phyloP scores from a whole-genome alignment of 1,140 invertebrate genomes.

The Pogonus chalceus region DNA sequence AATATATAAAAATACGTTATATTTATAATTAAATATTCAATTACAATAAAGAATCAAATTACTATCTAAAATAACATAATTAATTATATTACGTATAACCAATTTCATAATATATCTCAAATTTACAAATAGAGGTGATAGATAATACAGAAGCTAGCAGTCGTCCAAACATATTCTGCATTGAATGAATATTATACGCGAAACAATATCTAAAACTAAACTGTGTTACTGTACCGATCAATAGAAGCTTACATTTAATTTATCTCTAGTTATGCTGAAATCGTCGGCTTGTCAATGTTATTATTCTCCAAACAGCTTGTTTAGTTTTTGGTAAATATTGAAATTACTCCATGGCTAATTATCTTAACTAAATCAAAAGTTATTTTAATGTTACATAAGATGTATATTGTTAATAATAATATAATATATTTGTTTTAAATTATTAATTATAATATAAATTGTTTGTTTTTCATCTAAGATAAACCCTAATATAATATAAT shows the following conservation, averaged over 20 bases:
- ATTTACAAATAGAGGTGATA: not conserved
- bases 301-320: not conserved
- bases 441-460: no score
- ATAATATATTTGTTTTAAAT: no score
- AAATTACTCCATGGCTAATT: no score
- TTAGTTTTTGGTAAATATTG: no score
- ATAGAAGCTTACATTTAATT: conserved; percentile 6
- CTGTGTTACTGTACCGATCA: not conserved
- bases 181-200: not conserved
- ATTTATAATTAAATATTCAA: no score
- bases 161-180: not conserved
- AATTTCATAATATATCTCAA: conserved; percentile 5
- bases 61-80: not conserved
- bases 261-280: conserved; percentile 2
- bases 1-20: no score
- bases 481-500: no score
- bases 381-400: no score
- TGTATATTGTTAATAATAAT: no score
- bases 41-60: no score
- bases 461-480: no score
- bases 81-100: conserved; percentile 1
- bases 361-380: no score
- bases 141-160: not conserved
- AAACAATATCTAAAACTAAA: not conserved
- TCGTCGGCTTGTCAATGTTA: not conserved